Conservation (phyloP, 2,113 vertebrate species). For the Macaca mulatta region DNA sequence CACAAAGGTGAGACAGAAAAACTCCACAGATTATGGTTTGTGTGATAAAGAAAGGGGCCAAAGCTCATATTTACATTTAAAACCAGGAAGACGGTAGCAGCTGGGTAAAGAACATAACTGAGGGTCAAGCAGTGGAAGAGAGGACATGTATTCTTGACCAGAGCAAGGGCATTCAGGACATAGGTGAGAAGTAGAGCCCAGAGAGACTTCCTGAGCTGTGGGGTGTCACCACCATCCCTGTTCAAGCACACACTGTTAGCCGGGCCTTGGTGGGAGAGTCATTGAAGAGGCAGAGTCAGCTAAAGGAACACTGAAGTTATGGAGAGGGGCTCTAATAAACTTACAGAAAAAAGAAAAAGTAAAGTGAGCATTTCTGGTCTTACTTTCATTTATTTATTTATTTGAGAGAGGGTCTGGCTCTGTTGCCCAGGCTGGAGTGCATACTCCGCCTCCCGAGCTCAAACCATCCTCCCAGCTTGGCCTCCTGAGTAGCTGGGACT, state of each 20-base stretch:
- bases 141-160: neutral
- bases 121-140: neutral
- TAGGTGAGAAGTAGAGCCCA: neutral
- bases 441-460: no score
- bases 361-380: neutral
- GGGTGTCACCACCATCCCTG: accelerated
- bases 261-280: neutral
- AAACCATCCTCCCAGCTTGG: no score
- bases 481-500: no score
- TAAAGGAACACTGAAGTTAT: neutral
- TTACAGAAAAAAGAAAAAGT: neutral
- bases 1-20: neutral
- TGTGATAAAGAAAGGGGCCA: neutral
- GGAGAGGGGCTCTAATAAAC: neutral
- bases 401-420: no score
- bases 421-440: no score
- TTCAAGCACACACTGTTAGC: neutral
- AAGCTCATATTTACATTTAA: neutral
- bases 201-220: neutral
- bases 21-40: neutral
- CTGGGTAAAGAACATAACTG: neutral
- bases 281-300: neutral
- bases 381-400: no score
- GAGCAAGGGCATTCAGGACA: neutral
- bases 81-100: neutral